Base-by-base conservation (phyloP, 2,888 invertebrate species). In the Phengaris arion region DNA sequence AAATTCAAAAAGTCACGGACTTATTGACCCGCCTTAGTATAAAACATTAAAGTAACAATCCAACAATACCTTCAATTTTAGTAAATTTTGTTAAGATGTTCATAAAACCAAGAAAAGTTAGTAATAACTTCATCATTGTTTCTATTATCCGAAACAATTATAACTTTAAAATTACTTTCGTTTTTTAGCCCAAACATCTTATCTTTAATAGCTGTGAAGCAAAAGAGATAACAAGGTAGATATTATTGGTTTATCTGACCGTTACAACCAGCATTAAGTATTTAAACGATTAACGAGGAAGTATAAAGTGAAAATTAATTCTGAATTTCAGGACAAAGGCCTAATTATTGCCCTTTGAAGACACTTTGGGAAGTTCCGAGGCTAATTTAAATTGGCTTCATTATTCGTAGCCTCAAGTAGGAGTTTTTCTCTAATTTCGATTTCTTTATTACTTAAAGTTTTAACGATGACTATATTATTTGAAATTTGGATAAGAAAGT, bases 321-420 rank as follows among this genome's bases (percentile, higher is more conserved):
- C 84, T 73, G 78, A 82, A 82, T 82, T 81, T 82, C 78, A 80
- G 75, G 83, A 88, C 89, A 89, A 89, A 89, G 83, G 84, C 81
- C 85, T 89, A 89, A 89, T 90, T 88, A 89, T 86, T 84, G 85
- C 84, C 85, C 85, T 87, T 88, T 87, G 85, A 86, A 81, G 79
- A 79, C 80, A 83, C 81, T 83, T 82, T 74, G 57, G 76, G 77
- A 81, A 85, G 81, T 87, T 86, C 80, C 79, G 78, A 75, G 82
- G 85, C 82, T 85, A 86, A 89, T 87, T 88, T 85, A 82, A 86
- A 86, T 83, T 77, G 79, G 81, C 81, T 84, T 86, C 85, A 86
- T 89, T 87, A 86, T 83, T 82, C 74, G 77, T 54, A 72, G 45
- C 54, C 72, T 72, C 54, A 72, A 78, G 35, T 78, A 72, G 48